These are phyloP conservation scores for Unio delphinus DNA, from an alignment of 2,888 invertebrate species.

Conservation along the genomic window DNA sequence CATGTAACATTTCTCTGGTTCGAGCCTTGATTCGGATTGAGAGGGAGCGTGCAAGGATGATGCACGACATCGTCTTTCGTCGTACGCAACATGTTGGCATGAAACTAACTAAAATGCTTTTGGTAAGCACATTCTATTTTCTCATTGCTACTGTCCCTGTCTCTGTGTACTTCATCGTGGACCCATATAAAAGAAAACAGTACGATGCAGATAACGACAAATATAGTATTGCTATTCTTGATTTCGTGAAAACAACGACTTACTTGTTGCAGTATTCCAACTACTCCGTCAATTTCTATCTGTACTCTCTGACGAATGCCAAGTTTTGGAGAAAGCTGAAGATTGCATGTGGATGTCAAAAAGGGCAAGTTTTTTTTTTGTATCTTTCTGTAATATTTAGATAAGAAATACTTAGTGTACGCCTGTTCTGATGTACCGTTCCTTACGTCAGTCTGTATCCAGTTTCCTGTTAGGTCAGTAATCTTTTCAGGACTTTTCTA, in stretches of 20 bases:
- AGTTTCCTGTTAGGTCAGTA: no score
- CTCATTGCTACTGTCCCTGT: constrained; percentile 39
- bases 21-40: constrained; percentile 17
- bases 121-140: constrained; percentile 39
- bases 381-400: no score
- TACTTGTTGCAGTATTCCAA: constrained; percentile 26
- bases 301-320: constrained; percentile 22
- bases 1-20: constrained; percentile 35
- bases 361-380: constrained; percentile 17
- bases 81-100: constrained; percentile 22
- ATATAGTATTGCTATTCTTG: constrained; percentile 1
- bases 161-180: constrained; percentile 31
- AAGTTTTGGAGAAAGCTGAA: constrained; percentile 12
- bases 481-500: no score
- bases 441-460: no score
- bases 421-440: no score
- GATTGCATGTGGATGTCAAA: constrained; percentile 1
- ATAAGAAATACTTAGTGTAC: no score
- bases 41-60: constrained; percentile 20
- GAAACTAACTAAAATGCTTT: constrained; percentile 41
- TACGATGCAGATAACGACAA: not conserved
- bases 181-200: constrained; percentile 12
- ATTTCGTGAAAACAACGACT: constrained; percentile 13
- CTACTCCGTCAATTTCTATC: constrained; percentile 25
- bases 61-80: constrained; percentile 11